Percentiles rank a stretch among this genome's conserved stretches.
Evolutionary conservation across 2,888 invertebrate genomes (phyloP).

Genomic region (Alsophila aescularia): DNA sequence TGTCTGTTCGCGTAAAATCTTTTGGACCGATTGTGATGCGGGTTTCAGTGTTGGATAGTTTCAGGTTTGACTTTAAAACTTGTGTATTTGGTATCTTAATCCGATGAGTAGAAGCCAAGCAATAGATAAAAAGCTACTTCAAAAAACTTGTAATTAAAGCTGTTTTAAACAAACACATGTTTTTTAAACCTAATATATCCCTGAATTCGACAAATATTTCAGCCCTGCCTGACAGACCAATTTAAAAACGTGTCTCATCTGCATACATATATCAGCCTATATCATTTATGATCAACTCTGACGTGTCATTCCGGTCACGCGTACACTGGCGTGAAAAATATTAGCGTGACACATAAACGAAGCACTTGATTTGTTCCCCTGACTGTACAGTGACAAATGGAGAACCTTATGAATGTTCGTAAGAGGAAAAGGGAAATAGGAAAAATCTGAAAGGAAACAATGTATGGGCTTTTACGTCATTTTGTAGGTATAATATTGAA

Average conservation of each 20-base stretch:
- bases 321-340: slow-evolving; percentile 31
- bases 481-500: no score
- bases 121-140: no score
- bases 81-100: no score
- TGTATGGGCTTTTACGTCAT: no score
- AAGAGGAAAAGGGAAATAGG: slow-evolving; percentile 12
- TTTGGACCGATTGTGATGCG: no score
- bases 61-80: no score
- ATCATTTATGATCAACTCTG: slow-evolving; percentile 18
- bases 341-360: slow-evolving; percentile 28
- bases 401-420: slow-evolving; percentile 28
- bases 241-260: slow-evolving; percentile 22
- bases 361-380: slow-evolving; percentile 19
- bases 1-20: no score
- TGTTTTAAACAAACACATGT: no score
- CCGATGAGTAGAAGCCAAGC: no score
- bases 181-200: no score
- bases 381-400: slow-evolving; percentile 29
- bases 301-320: slow-evolving; percentile 28
- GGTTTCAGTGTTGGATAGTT: no score
- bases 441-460: slow-evolving; percentile 1
- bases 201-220: background rate
- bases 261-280: slow-evolving; percentile 17
- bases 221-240: background rate
- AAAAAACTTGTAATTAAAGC: no score